Percentiles rank a stretch among this genome's conserved stretches.
Evolutionary conservation across 1,140 invertebrate genomes (phyloP).

Genomic region (Xylocopa sonorina): DNA sequence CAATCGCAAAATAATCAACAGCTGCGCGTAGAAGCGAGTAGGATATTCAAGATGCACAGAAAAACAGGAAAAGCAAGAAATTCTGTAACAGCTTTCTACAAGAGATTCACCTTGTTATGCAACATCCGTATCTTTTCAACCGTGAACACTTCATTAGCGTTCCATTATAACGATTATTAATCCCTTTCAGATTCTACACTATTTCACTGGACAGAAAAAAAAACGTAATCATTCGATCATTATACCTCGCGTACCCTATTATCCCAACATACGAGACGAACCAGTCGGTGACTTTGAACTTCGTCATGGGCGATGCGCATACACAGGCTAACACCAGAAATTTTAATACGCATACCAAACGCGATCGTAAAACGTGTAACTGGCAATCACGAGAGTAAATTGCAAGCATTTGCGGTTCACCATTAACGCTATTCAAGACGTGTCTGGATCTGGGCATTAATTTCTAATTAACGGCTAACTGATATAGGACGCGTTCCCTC

Average conservation of each 20-base stretch:
- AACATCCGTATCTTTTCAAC: too few species aligned
- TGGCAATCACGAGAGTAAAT: constrained; percentile 31
- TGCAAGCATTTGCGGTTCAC: constrained; percentile 53
- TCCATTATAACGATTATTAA: too few species aligned
- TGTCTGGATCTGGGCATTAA: constrained; percentile 67
- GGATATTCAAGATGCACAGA: too few species aligned
- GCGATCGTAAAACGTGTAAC: constrained; percentile 33
- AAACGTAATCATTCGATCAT: too few species aligned
- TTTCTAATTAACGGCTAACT: constrained; percentile 75
- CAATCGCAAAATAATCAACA: neutral
- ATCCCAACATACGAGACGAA: neutral
- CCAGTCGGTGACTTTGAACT: neutral
- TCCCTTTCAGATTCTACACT: too few species aligned
- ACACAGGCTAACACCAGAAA: neutral
- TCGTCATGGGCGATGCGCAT: neutral
- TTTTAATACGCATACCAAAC: constrained; percentile 10
- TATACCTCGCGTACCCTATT: too few species aligned
- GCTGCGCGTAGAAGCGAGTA: too few species aligned
- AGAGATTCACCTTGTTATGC: too few species aligned
- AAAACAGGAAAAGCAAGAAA: too few species aligned
- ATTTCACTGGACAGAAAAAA: too few species aligned
- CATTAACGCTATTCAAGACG: constrained; percentile 71
- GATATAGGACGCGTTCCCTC: constrained; percentile 33
- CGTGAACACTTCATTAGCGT: too few species aligned
- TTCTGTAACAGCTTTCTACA: too few species aligned